Percentiles rank a stretch among this genome's conserved stretches.
Evolutionary conservation across 2,113 vertebrate genomes (phyloP).

Genomic region (Carettochelys insculpta): DNA sequence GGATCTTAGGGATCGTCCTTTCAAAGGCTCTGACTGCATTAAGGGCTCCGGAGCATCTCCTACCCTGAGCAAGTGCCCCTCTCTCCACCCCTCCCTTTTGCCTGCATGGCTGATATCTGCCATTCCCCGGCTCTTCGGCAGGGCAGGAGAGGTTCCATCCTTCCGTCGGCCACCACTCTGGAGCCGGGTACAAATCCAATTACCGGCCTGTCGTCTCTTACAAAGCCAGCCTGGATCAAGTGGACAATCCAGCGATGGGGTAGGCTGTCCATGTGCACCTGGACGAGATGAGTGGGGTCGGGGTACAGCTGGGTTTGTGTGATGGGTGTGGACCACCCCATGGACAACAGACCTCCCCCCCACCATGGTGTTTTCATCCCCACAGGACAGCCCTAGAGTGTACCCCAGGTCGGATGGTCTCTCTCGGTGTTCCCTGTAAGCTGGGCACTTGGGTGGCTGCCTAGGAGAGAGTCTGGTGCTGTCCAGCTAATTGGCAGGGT

Average conservation of each 20-base stretch:
- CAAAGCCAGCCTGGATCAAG: conserved; percentile 17
- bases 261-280: not conserved
- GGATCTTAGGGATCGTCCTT: not conserved
- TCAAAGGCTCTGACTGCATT: not conserved
- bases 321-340: not conserved
- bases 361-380: not conserved
- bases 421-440: not conserved
- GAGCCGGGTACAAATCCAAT: conserved; percentile 68
- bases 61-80: not conserved
- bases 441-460: too few relatives aligned
- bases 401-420: not conserved
- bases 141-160: conserved; percentile 63
- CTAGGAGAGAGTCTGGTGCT: too few relatives aligned
- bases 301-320: not conserved
- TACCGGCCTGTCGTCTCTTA: conserved; percentile 48
- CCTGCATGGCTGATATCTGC: not conserved
- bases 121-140: not conserved
- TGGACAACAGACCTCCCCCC: not conserved
- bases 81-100: too few relatives aligned
- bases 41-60: not conserved
- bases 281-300: not conserved
- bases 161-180: conserved; percentile 22
- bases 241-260: conserved; percentile 53
- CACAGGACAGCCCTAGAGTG: not conserved
- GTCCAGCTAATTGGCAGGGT: too few relatives aligned